Base-by-base conservation (phyloP, 2,888 invertebrate genomes). In the Acleris literana region DNA sequence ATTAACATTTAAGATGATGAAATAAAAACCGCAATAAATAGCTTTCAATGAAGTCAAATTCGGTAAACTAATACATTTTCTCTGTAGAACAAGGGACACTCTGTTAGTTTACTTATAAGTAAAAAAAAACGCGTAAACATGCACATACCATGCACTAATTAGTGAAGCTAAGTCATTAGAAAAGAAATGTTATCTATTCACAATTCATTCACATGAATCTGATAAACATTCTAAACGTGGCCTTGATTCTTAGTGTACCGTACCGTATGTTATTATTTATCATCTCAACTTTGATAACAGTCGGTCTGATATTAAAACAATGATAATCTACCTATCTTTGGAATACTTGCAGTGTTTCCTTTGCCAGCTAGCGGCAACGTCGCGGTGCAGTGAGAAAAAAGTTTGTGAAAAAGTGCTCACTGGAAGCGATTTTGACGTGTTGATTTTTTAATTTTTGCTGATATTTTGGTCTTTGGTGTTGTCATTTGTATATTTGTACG, bases 261-360 rank as follows among this genome's bases (percentile, higher is more conserved):
- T 43, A 39, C 13, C 39, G 13, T 39, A 46, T 56, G 56, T 56
- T 56, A 20, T 55, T 56, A 48, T 65, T 65, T 65, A 65, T 65
- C 60, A 49, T 55, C 20, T 39, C 44, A 22, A 25, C 39, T 18
- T 39, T 54, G 66, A 62, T 66, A 66, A 59, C 44, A 51, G 33
- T 29, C 52, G 51, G 53, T 9, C 65, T 65, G 65, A 61, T 65
- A 65, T 56, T 56, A 65, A 61, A 65, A 55, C 61, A 65, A 61
- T 61, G 65, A 65, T 61, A 46, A 65, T 65, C 51, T 61, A 65
- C 61, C 51, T 61, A 20, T 44, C 44, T 25, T 33, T 51, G 52
- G 33, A 55, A 59, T 48, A 60, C 20, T 51, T 18, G 16, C 65
- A 65, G 65, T 65, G 44, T 61, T 56, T 49, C 56, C 44, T 61